Percentiles rank a stretch among this genome's conserved stretches.
Conservation (phyloP, 2,113 vertebrate genomes). For the Cebidichthys violaceus region DNA sequence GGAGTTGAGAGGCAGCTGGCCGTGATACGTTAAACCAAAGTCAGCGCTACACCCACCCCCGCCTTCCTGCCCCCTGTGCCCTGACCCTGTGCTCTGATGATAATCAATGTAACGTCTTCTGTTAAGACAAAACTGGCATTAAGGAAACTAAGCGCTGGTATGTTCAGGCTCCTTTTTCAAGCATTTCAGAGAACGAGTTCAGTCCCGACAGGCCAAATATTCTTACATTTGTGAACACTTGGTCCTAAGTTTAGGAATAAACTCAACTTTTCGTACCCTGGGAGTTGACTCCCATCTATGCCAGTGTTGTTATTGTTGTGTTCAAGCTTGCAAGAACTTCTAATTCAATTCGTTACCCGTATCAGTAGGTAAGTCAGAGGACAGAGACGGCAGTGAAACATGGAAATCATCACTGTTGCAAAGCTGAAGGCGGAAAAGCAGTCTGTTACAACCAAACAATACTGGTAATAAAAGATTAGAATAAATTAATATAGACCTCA, state of each 20-base stretch:
- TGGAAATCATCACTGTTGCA: not conserved
- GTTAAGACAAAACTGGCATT: slow-evolving; percentile 10
- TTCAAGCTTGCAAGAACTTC: too few species aligned
- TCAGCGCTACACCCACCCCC: not conserved
- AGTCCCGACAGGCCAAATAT: not conserved
- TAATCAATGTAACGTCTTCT: slow-evolving; percentile 64
- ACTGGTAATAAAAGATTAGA: too few species aligned
- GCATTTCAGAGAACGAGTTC: not conserved
- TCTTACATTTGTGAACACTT: not conserved
- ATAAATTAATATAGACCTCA: too few species aligned
- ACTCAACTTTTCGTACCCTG: not conserved
- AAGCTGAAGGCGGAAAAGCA: too few species aligned
- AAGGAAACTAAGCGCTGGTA: not conserved
- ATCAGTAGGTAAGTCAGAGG: too few species aligned
- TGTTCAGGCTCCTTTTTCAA: slow-evolving; percentile 11
- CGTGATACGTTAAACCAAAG: slow-evolving; percentile 65
- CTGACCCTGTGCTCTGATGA: slow-evolving; percentile 29
- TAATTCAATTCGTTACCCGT: too few species aligned
- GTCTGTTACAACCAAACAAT: not conserved
- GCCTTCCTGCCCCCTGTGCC: not conserved
- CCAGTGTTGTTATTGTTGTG: not conserved
- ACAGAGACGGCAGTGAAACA: too few species aligned
- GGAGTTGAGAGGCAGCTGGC: slow-evolving; percentile 62
- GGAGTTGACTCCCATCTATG: too few species aligned
- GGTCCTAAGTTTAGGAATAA: not conserved